These are phyloP conservation scores for Itoplectis maculator DNA, from an alignment of 2,888 invertebrate species.

Conservation along the genomic window DNA sequence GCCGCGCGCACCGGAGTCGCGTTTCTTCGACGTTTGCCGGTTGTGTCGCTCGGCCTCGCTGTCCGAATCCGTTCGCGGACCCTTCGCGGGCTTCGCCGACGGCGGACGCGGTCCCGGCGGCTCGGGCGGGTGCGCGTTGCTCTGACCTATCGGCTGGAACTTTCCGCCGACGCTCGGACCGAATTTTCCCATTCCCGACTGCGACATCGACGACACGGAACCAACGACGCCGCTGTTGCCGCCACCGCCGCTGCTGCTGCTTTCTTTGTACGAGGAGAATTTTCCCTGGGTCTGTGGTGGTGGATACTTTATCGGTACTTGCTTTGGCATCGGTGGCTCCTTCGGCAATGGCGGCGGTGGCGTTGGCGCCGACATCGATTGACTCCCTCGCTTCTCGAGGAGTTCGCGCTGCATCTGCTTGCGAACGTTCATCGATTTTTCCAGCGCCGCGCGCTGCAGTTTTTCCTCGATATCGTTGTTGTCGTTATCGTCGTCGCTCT, in stretches of 20 bases:
- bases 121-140: constrained; percentile 77
- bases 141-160: constrained; percentile 82
- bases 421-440: constrained; percentile 81
- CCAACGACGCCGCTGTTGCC: constrained; percentile 62
- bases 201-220: constrained; percentile 33
- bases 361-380: constrained; percentile 75
- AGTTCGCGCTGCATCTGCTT: constrained; percentile 83
- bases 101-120: constrained; percentile 79
- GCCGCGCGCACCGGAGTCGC: constrained; percentile 82
- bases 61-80: constrained; percentile 86
- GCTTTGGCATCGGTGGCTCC: constrained; percentile 79
- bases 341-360: constrained; percentile 83
- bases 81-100: constrained; percentile 85
- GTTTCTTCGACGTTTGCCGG: constrained; percentile 83
- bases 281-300: constrained; percentile 81
- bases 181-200: constrained; percentile 75
- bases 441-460: constrained; percentile 80
- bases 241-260: constrained; percentile 57
- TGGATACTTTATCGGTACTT: constrained; percentile 81
- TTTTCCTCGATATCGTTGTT: constrained; percentile 83
- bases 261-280: constrained; percentile 80
- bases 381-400: constrained; percentile 78
- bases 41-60: constrained; percentile 78
- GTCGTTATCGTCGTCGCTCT: constrained; percentile 80
- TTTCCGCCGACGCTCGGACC: constrained; percentile 79